Conservation (phyloP, 2,888 invertebrate species). For the Limnephilus marmoratus region DNA sequence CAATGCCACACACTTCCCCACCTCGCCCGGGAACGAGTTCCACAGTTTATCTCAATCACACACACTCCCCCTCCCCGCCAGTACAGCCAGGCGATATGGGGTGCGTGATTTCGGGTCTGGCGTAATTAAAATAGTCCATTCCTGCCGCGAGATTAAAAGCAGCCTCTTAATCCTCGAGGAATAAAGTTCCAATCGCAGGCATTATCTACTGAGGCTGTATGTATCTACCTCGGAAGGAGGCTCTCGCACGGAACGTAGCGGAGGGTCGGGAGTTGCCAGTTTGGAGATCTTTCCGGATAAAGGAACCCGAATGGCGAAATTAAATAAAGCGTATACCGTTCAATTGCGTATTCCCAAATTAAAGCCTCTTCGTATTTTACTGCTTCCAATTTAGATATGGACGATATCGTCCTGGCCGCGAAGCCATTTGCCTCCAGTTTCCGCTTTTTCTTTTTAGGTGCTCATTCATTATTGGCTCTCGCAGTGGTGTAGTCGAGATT, state of each 20-base stretch:
- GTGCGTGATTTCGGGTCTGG: slow-evolving; percentile 43
- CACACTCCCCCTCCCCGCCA: slow-evolving; percentile 23
- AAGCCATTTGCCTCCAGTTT: slow-evolving; percentile 23
- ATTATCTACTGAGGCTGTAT: not conserved
- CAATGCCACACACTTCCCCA: slow-evolving; percentile 39
- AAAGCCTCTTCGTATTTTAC: slow-evolving; percentile 46
- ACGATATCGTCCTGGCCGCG: slow-evolving; percentile 36
- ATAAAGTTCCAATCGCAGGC: slow-evolving; percentile 46
- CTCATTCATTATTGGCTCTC: not conserved
- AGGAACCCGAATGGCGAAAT: not conserved
- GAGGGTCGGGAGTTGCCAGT: not conserved
- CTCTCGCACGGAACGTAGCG: not conserved
- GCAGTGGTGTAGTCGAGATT: slow-evolving; percentile 3
- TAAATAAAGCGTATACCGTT: slow-evolving; percentile 33
- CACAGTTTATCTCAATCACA: slow-evolving; percentile 42
- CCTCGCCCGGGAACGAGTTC: slow-evolving; percentile 5
- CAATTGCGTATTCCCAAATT: slow-evolving; percentile 51
- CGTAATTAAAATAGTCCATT: slow-evolving; percentile 62
- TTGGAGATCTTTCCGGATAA: not conserved
- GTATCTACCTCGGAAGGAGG: not conserved
- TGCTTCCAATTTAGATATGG: slow-evolving; percentile 49
- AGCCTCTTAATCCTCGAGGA: slow-evolving; percentile 14
- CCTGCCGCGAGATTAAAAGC: slow-evolving; percentile 49
- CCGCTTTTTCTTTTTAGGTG: not conserved
- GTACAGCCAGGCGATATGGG: slow-evolving; percentile 17